These are phyloP conservation scores for Acleris sparsana DNA, from an alignment of 2,888 invertebrate genomes.

Conservation along the genomic window DNA sequence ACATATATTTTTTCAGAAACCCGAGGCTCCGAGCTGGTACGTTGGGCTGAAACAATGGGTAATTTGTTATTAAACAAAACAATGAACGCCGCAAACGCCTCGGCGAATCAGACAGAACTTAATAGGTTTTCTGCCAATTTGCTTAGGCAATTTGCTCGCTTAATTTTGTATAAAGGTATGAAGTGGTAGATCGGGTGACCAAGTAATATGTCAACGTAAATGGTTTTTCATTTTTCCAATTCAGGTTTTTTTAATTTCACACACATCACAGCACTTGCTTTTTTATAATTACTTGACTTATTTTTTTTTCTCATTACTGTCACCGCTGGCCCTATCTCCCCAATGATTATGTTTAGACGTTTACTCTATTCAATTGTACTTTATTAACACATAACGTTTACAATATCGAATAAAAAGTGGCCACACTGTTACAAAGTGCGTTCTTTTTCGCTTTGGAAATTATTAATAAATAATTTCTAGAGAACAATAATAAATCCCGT, in stretches of 20 bases:
- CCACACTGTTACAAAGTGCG: background rate
- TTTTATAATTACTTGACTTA: too few relatives aligned
- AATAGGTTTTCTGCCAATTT: conserved; percentile 12
- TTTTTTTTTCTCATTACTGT: too few relatives aligned
- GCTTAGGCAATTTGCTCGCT: conserved; percentile 6
- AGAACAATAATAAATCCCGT: conserved; percentile 28
- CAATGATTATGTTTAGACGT: too few relatives aligned
- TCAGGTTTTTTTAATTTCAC: too few relatives aligned
- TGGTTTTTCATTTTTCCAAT: too few relatives aligned
- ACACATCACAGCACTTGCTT: too few relatives aligned
- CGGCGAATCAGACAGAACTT: conserved; percentile 26
- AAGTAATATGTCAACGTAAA: too few relatives aligned
- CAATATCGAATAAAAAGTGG: too few relatives aligned
- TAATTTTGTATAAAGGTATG: conserved; percentile 12
- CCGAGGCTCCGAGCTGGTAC: conserved; percentile 15
- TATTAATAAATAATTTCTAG: conserved; percentile 25
- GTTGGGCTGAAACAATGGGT: conserved; percentile 32
- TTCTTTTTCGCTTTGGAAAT: background rate
- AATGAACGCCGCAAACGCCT: conserved; percentile 24
- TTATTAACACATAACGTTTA: too few relatives aligned
- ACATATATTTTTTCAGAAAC: conserved; percentile 27
- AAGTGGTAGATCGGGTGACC: background rate
- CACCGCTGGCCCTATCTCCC: too few relatives aligned
- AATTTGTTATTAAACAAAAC: conserved; percentile 31
- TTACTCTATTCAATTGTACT: too few relatives aligned